Base-by-base conservation (phyloP, 2,888 invertebrate genomes). In the Idaea straminata region DNA sequence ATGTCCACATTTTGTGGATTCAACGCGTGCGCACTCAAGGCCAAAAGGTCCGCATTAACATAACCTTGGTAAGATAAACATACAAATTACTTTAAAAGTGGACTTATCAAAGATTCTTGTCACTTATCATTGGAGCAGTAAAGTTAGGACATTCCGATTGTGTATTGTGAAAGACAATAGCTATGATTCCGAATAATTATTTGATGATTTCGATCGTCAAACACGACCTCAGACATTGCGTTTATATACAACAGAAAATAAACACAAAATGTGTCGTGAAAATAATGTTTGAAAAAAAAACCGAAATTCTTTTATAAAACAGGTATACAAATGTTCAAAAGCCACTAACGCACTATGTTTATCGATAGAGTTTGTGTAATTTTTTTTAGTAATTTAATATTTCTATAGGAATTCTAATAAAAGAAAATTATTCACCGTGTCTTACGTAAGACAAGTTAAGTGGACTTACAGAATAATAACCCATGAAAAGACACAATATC, bases 71-170 rank as follows among this genome's bases (percentile, higher is more conserved):
- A 74, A 68, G 57, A 62, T 67, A 71, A 73, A 76, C 81, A 78
- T 84, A 84, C 83, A 83, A 85, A 86, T 83, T 77, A 80, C 79
- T 69, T 61, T 70, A 71, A 77, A 75, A 71, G 68, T 69, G 69
- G 67, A 60, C 64, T 74, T 68, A 84, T 88, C 83, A 85, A 69
- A 83, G 80, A 88, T 88, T 85, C 87, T 85, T 75, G 72, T 77
- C 79, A 74, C 74, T 74, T 73, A 74, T 67, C 69, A 77, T 77
- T 77, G 82, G 25, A 25, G 25, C 80, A 76, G 75, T 74, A 75
- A 75, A 74, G 79, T 85, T 83, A 83, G 83, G 85, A 80, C 85
- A 88, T 85, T 85, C 86, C 76, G 77, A 84, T 83, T 84, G 83
- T 82, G 86, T 70, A 72, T 74, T 77, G 85, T 85, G 81, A 83